A percentile compares a stretch with the other conserved stretches of the same genome.
phyloP scores from a whole-genome alignment of 2,113 vertebrate genomes.

The Coturnix japonica region DNA sequence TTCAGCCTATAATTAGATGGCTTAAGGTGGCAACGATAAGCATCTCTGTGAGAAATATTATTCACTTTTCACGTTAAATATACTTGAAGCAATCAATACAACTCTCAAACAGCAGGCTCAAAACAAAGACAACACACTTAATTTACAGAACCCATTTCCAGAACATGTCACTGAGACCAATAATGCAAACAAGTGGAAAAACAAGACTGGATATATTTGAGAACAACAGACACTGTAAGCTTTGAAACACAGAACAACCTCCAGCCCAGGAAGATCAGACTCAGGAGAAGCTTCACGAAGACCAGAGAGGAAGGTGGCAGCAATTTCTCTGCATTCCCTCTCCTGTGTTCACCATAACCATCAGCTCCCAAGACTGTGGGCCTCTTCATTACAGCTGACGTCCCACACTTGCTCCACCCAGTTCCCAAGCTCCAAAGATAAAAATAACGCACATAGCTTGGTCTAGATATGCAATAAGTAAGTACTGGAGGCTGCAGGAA shows the following conservation, averaged over 20 bases:
- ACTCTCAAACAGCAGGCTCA: conserved; percentile 16
- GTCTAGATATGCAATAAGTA: background rate
- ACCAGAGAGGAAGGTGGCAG: background rate
- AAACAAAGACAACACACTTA: conserved; percentile 12
- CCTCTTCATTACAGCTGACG: background rate
- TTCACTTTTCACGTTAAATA: conserved; percentile 14
- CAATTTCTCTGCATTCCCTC: background rate
- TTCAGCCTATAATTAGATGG: background rate
- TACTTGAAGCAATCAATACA: background rate
- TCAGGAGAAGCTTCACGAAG: background rate
- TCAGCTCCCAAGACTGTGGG: background rate
- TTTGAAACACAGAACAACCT: background rate
- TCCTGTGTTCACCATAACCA: background rate
- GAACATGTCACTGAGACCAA: background rate
- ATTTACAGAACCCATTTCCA: conserved; percentile 2
- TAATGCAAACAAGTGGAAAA: background rate
- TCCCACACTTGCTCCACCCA: background rate
- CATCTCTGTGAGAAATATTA: background rate
- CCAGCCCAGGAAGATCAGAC: background rate
- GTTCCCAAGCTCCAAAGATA: background rate
- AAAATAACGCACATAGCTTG: background rate
- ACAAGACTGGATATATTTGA: background rate
- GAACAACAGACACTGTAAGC: background rate
- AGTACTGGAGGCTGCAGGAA: background rate
- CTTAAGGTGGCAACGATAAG: background rate